Conservation (phyloP, 2,888 invertebrate genomes). For the Acrocyrtus sp. region DNA sequence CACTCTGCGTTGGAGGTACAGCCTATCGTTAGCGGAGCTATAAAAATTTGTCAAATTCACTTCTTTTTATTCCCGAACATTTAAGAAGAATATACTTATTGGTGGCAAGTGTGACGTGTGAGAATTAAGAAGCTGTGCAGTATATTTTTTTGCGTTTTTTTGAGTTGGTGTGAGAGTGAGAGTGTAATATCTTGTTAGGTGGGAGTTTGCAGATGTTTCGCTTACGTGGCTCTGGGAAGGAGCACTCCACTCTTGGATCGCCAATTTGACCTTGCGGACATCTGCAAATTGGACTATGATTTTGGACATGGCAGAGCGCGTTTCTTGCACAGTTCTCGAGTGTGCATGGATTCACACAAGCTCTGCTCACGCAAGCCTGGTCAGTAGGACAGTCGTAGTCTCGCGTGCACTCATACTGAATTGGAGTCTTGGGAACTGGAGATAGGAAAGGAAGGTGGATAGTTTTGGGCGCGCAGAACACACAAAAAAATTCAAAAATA, state of each 20-base stretch:
- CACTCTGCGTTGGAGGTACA: constrained; percentile 85
- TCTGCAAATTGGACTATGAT: constrained; percentile 80
- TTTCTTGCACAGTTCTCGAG: constrained; percentile 79
- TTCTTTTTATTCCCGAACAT: too few relatives aligned
- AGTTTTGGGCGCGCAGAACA: too few relatives aligned
- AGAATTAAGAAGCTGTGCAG: too few relatives aligned
- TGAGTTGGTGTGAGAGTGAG: not conserved
- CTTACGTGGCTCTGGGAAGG: constrained; percentile 76
- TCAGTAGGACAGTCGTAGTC: constrained; percentile 82
- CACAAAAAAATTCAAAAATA: too few relatives aligned
- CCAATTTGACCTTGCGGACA: constrained; percentile 84
- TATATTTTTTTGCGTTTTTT: too few relatives aligned
- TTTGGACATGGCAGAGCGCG: constrained; percentile 83
- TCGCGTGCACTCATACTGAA: constrained; percentile 74
- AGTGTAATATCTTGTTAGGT: not conserved
- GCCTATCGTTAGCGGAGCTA: constrained; percentile 72
- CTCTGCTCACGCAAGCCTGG: constrained; percentile 79
- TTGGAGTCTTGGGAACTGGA: constrained; percentile 33
- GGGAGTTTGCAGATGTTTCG: too few relatives aligned
- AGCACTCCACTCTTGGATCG: constrained; percentile 77
- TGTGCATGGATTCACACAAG: constrained; percentile 82
- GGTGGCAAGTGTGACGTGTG: too few relatives aligned
- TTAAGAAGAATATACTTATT: too few relatives aligned
- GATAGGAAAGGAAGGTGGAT: constrained; percentile 7
- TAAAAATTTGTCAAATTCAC: too few relatives aligned